Percentiles rank a stretch among this genome's conserved stretches.
These are phyloP conservation scores for Pygoscelis adeliae DNA, from an alignment of 2,113 vertebrate species.

Conservation along the genomic window DNA sequence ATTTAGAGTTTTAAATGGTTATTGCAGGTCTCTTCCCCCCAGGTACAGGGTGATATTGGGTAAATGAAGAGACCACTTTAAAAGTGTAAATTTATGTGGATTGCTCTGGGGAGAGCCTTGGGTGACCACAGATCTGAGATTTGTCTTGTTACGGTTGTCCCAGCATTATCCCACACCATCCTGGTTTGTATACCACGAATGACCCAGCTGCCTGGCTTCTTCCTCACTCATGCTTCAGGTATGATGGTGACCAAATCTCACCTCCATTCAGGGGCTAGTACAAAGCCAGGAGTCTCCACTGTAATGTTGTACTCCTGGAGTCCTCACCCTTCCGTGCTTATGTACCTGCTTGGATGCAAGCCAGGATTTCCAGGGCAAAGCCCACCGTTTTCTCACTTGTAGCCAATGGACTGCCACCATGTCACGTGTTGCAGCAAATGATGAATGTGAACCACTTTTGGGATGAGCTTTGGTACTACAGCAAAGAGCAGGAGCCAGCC, in stretches of 20 bases:
- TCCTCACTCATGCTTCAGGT: background rate
- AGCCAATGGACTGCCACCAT: background rate
- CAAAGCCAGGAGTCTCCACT: background rate
- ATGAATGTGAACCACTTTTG: background rate
- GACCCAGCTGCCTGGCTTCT: background rate
- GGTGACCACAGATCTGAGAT: rapidly evolving
- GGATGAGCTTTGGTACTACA: background rate
- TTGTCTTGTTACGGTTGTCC: background rate
- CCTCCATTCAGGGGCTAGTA: rapidly evolving
- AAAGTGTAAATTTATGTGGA: background rate
- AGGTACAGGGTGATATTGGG: rapidly evolving
- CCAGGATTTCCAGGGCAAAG: background rate
- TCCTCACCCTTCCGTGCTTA: rapidly evolving
- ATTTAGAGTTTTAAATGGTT: too few species aligned
- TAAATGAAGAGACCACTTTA: background rate
- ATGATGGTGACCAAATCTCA: background rate
- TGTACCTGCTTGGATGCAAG: background rate
- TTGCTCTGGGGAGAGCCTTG: background rate
- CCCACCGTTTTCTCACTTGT: background rate
- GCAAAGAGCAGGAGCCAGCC: background rate
- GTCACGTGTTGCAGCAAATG: background rate
- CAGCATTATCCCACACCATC: too few species aligned
- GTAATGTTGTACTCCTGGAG: background rate
- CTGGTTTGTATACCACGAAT: background rate
- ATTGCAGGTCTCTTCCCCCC: background rate